Evolutionary conservation across 2,797 vertebrate genomes (phyloP).

Genomic region (Takifugu rubripes): DNA sequence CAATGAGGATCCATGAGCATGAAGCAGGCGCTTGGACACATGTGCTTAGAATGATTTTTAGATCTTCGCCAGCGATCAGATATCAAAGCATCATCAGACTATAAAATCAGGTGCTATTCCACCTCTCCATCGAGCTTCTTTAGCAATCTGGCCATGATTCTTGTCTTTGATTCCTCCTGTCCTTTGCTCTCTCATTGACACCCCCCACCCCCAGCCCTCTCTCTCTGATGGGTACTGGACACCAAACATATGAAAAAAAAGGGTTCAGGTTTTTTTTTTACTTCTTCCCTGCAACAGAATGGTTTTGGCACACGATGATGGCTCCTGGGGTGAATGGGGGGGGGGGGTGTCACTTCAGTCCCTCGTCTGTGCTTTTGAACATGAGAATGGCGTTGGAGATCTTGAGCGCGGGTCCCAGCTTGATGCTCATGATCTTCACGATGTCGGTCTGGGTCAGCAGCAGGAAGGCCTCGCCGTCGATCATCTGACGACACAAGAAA

Average conservation of each 20-base stretch:
- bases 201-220: slow-evolving; percentile 10
- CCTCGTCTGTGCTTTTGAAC: slow-evolving; percentile 96
- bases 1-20: too few relatives aligned
- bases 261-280: slow-evolving; percentile 27
- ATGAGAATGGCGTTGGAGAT: slow-evolving; percentile 98
- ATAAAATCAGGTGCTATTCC: not conserved
- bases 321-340: not conserved
- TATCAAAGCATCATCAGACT: slow-evolving; percentile 1
- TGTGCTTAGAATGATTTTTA: too few relatives aligned
- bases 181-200: not conserved
- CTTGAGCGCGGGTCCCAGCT: slow-evolving; percentile 96
- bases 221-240: slow-evolving; percentile 75
- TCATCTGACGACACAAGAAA: slow-evolving; percentile 79
- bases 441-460: slow-evolving; percentile 96
- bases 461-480: slow-evolving; percentile 95
- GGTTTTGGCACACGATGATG: slow-evolving; percentile 69
- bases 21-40: too few relatives aligned
- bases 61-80: too few relatives aligned
- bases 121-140: not conserved
- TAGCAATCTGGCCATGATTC: slow-evolving; percentile 4
- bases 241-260: slow-evolving; percentile 68
- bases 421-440: slow-evolving; percentile 98
- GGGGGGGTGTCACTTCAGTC: slow-evolving; percentile 82
- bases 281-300: slow-evolving; percentile 57
- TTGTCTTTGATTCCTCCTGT: slow-evolving; percentile 10